Base-by-base conservation (phyloP, 2,888 invertebrate genomes). In the Cryptophagus acutangulus region DNA sequence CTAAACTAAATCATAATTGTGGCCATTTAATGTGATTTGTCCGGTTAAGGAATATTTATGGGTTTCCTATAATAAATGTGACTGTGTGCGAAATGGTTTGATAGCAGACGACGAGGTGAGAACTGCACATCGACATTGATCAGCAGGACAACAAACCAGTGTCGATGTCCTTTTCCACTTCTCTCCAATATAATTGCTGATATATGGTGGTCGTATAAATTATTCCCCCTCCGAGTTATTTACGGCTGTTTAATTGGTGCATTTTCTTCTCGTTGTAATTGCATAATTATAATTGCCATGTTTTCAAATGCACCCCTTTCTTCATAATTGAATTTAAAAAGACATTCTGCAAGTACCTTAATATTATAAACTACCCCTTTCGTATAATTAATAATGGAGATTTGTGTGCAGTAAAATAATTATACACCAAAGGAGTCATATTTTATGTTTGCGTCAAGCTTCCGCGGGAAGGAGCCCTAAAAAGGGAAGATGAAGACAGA, bases 321-420 rank as follows among this genome's bases (percentile, higher is more conserved):
- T n/a, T n/a, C n/a, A n/a, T n/a, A n/a, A n/a, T n/a, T n/a, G n/a
- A n/a, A n/a, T n/a, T n/a, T n/a, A n/a, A n/a, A n/a, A n/a, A n/a
- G n/a, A n/a, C n/a, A n/a, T n/a, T n/a, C n/a, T n/a, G n/a, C n/a
- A n/a, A n/a, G n/a, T n/a, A n/a, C n/a, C n/a, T n/a, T n/a, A n/a
- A n/a, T n/a, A n/a, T n/a, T n/a, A n/a, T n/a, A n/a, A n/a, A n/a
- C n/a, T n/a, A n/a, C n/a, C n/a, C n/a, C n/a, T n/a, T n/a, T n/a
- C n/a, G n/a, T n/a, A 25, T 57, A 57, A 57, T 57, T 57, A 57
- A 57, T 56, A 56, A 57, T 57, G 53, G 54, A 57, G 55, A 56
- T 57, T 57, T 48, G 48, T 44, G 48, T 43, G 46, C 47, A 46
- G 46, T 48, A 48, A 48, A 48, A 48, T 43, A 56, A 57, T 56